Percentiles rank a stretch among this genome's conserved stretches.
Evolutionary conservation across 2,797 vertebrate genomes (phyloP).

Genomic region (Lacerta agilis): DNA sequence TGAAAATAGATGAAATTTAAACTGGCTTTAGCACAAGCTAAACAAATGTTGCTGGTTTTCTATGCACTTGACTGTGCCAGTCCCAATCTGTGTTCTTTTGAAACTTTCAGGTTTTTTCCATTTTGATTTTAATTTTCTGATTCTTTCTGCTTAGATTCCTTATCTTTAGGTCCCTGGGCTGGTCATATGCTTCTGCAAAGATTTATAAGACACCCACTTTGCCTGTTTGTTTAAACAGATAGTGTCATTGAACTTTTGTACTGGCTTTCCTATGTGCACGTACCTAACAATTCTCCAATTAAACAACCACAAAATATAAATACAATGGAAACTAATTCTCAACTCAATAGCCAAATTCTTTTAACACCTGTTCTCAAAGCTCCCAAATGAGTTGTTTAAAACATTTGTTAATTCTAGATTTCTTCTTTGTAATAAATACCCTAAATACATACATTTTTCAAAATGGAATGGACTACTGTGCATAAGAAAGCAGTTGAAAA

Average conservation of each 20-base stretch:
- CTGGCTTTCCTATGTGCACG: not conserved
- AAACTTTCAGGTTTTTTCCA: too few species aligned
- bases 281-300: not conserved
- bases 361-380: not conserved
- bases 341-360: not conserved
- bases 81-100: not conserved
- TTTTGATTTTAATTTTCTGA: not conserved
- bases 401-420: not conserved
- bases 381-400: not conserved
- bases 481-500: not conserved
- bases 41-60: not conserved
- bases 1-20: not conserved
- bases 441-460: not conserved
- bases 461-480: too few species aligned
- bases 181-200: not conserved
- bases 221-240: not conserved
- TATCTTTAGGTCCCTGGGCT: not conserved
- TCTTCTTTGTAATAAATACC: not conserved
- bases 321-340: not conserved
- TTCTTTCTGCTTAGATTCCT: not conserved
- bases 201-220: not conserved
- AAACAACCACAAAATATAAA: not conserved
- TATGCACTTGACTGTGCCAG: not conserved
- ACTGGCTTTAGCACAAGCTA: not conserved
- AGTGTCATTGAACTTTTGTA: not conserved